A percentile compares a stretch with the other conserved stretches of the same genome.
phyloP scores from a whole-genome alignment of 2,113 vertebrate species.

The Perca fluviatilis region DNA sequence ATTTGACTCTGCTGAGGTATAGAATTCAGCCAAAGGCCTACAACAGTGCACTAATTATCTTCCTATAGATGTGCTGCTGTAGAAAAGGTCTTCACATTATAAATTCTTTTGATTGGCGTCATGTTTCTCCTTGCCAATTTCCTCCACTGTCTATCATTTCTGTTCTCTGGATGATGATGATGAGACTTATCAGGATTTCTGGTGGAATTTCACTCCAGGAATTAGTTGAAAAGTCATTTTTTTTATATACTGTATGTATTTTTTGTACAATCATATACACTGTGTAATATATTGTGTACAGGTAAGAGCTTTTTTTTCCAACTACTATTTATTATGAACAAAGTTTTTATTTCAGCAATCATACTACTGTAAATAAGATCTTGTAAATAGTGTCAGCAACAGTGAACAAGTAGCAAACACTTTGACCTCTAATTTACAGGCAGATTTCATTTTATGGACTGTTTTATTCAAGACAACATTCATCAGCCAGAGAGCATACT shows the following conservation, averaged over 20 bases:
- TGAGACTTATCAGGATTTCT: constrained; percentile 11
- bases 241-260: constrained; percentile 27
- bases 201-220: neutral
- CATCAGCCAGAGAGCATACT: neutral
- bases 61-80: constrained; percentile 29
- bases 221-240: neutral
- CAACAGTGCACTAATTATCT: constrained; percentile 29
- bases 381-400: constrained; percentile 22
- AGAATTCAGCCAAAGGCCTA: constrained; percentile 18
- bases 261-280: constrained; percentile 50
- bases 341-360: constrained; percentile 27
- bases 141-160: constrained; percentile 38
- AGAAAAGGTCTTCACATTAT: constrained; percentile 34
- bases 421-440: constrained; percentile 11
- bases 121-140: constrained; percentile 14
- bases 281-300: constrained; percentile 71
- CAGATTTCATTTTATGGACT: constrained; percentile 41
- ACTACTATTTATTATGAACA: constrained; percentile 72
- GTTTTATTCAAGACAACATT: constrained; percentile 32
- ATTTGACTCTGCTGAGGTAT: constrained; percentile 71
- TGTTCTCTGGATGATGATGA: constrained; percentile 25
- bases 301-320: constrained; percentile 28
- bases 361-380: neutral
- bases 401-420: constrained; percentile 36
- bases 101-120: constrained; percentile 38